Evolutionary conservation across 2,797 vertebrate species (phyloP).

Genomic region (Enteromius radiatus): DNA sequence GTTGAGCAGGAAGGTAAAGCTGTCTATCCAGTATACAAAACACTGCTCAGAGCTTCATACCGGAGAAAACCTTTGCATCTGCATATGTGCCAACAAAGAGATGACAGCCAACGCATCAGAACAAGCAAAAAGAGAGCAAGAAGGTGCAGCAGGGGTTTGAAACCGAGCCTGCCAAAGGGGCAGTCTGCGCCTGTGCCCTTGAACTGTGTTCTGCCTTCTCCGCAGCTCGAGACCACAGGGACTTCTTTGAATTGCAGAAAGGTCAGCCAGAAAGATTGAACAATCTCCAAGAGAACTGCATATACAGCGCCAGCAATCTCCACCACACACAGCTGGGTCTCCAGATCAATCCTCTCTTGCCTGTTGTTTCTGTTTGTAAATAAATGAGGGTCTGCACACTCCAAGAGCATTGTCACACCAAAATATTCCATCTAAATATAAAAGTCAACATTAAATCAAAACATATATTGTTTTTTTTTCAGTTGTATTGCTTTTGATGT

Average conservation of each 20-base stretch:
- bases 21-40: not conserved
- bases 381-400: not conserved
- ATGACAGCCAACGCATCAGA: not conserved
- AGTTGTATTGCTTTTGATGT: not conserved
- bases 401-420: not conserved
- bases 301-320: not conserved
- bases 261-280: conserved; percentile 38
- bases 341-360: conserved; percentile 22
- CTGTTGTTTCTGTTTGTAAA: conserved; percentile 9
- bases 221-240: conserved; percentile 23
- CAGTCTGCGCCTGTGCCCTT: conserved; percentile 9
- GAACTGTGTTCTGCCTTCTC: conserved; percentile 31
- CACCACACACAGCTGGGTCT: conserved; percentile 13
- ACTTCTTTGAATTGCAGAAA: conserved; percentile 42
- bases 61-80: not conserved
- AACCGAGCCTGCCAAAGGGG: conserved; percentile 34
- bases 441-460: conserved; percentile 1
- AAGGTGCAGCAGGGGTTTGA: not conserved
- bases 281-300: conserved; percentile 23
- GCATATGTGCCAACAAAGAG: not conserved
- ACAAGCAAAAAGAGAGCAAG: conserved; percentile 7
- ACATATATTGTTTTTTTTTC: not conserved
- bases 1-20: not conserved
- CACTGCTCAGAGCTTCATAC: not conserved
- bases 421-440: not conserved